Percentiles rank a stretch among this genome's conserved stretches.
Conservation (phyloP, 2,797 vertebrate species). For the Acanthornis magna region DNA sequence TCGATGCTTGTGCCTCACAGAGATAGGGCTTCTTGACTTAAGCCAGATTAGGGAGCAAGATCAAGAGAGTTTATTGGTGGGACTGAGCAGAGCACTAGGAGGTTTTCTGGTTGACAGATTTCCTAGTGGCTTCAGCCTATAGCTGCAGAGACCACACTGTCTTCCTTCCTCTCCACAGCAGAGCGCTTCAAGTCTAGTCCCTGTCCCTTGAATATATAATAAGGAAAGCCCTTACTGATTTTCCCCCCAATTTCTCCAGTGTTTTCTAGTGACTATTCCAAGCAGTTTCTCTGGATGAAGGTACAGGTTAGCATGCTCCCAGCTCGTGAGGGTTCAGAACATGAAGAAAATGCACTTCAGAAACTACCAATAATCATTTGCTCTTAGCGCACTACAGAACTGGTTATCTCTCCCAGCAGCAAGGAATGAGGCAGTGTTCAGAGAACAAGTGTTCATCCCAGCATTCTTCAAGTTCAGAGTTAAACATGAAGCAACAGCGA, state of each 20-base stretch:
- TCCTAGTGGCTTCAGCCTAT: not conserved
- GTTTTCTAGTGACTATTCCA: not conserved
- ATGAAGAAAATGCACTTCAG: not conserved
- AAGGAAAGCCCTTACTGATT: not conserved
- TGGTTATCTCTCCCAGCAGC: not conserved
- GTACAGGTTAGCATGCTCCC: not conserved
- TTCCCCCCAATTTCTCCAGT: rapidly evolving
- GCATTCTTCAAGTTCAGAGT: conserved; percentile 22
- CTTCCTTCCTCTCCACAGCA: not conserved
- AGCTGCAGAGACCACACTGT: not conserved
- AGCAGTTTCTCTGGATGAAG: not conserved
- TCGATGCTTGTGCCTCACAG: not conserved
- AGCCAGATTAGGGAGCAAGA: not conserved
- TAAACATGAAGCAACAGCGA: conserved; percentile 44
- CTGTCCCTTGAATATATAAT: not conserved
- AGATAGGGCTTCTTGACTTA: not conserved
- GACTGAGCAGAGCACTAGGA: not conserved
- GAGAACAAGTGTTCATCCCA: not conserved
- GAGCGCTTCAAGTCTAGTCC: not conserved
- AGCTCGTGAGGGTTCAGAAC: not conserved
- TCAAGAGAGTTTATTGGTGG: not conserved
- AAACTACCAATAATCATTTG: not conserved
- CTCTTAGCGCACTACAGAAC: not conserved
- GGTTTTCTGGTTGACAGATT: not conserved
- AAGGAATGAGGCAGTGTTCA: not conserved